Percentiles rank a stretch among this genome's conserved stretches.
Conservation (phyloP, 2,888 invertebrate genomes). For the Meliscaeva auricollis region DNA sequence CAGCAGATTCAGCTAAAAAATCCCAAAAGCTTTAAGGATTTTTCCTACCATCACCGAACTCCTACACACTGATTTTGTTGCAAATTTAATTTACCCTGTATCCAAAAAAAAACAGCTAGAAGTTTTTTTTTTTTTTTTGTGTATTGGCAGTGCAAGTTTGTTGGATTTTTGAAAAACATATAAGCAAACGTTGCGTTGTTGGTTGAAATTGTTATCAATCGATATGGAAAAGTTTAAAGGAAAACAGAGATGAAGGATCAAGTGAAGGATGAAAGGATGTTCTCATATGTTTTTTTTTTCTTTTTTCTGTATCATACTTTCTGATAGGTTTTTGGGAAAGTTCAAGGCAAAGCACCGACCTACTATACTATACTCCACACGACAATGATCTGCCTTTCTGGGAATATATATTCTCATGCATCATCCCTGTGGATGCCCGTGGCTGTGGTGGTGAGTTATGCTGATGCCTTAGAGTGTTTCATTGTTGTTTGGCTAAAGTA, state of each 20-base stretch:
- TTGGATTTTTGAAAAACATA: constrained; percentile 20
- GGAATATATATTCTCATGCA: constrained; percentile 35
- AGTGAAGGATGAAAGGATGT: constrained; percentile 3
- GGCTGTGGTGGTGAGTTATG: neutral
- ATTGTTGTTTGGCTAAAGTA: constrained; percentile 43
- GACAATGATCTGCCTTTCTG: constrained; percentile 27
- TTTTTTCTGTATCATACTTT: neutral
- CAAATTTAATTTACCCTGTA: constrained; percentile 16
- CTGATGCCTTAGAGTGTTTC: constrained; percentile 3
- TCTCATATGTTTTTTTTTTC: neutral
- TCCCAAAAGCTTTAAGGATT: constrained; percentile 20
- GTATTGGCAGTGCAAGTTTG: neutral
- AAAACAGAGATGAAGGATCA: constrained; percentile 11
- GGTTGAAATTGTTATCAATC: constrained; percentile 50
- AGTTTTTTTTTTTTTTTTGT: constrained; percentile 8
- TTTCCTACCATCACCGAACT: neutral
- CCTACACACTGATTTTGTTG: neutral
- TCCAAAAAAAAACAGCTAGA: neutral
- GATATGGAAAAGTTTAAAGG: constrained; percentile 38
- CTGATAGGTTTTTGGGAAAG: constrained; percentile 19
- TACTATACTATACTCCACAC: neutral
- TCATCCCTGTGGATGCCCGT: neutral
- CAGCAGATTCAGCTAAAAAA: constrained; percentile 62
- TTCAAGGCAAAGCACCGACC: constrained; percentile 60
- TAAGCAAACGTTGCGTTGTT: constrained; percentile 28